phyloP scores from a whole-genome alignment of 2,113 vertebrate species.

The Gambusia holbrooki region DNA sequence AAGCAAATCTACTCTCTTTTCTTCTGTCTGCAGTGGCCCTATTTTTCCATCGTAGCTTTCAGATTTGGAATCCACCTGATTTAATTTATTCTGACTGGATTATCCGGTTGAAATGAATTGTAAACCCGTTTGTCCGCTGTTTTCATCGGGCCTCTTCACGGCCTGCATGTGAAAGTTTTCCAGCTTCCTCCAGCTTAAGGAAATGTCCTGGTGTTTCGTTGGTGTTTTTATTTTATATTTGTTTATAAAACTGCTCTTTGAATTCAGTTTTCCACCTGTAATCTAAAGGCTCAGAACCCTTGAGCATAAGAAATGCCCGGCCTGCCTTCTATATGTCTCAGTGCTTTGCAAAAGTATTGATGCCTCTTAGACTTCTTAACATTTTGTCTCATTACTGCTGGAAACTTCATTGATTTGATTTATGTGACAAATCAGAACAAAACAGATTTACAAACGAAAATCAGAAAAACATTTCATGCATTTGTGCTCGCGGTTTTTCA shows the following conservation, averaged over 20 bases:
- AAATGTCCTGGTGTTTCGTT: constrained; percentile 70
- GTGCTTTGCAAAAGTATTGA: neutral
- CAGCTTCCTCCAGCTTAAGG: constrained; percentile 72
- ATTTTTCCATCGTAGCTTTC: neutral
- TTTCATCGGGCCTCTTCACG: constrained; percentile 40
- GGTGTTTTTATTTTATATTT: constrained; percentile 51
- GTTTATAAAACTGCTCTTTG: constrained; percentile 54
- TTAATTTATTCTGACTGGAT: constrained; percentile 17
- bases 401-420: neutral
- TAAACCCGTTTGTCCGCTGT: constrained; percentile 28
- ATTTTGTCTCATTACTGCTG: neutral
- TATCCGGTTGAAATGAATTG: constrained; percentile 17
- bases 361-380: neutral
- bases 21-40: too few relatives aligned
- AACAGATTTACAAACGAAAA: neutral
- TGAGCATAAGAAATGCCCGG: constrained; percentile 64
- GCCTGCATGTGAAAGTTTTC: constrained; percentile 79
- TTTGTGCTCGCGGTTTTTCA: too few relatives aligned
- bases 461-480: too few relatives aligned
- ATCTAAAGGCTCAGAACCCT: constrained; percentile 72
- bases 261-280: constrained; percentile 71
- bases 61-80: constrained; percentile 27
- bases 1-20: too few relatives aligned
- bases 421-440: neutral
- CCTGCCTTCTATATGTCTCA: constrained; percentile 60